Conservation (phyloP, 2,888 invertebrate species). For the Rotaria sp. region DNA sequence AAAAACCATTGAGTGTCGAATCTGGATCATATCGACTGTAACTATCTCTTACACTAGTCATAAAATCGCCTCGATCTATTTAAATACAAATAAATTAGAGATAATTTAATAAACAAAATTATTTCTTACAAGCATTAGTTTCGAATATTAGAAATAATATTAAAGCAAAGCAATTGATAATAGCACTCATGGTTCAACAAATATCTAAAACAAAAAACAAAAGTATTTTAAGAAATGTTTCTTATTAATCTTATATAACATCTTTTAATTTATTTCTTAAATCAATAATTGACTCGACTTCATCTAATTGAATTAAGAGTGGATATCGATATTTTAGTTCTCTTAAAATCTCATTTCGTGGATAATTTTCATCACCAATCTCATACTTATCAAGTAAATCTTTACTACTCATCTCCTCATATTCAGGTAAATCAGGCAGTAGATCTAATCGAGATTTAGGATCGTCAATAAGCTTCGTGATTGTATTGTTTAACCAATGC, state of each 20-base stretch:
- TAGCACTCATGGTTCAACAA: neutral
- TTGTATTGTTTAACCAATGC: neutral
- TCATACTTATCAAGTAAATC: neutral
- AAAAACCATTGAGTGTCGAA: conserved; percentile 18
- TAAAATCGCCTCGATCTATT: neutral
- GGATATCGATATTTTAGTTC: neutral
- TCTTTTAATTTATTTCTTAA: too few relatives aligned
- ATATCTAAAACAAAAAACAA: neutral
- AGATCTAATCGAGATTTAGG: neutral
- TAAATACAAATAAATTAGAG: neutral
- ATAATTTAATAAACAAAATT: neutral
- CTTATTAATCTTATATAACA: neutral
- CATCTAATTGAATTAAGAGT: neutral
- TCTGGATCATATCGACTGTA: conserved; percentile 6
- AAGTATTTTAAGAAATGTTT: neutral
- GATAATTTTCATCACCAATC: neutral
- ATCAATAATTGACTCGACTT: too few relatives aligned
- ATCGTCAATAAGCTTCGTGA: neutral
- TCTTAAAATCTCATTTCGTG: neutral
- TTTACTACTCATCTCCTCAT: neutral
- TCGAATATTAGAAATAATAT: neutral
- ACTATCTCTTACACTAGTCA: neutral
- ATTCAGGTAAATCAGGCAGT: neutral
- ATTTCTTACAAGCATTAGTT: neutral
- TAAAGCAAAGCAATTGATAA: neutral